Percentiles rank a stretch among this genome's conserved stretches.
Evolutionary conservation across 2,888 invertebrate species (phyloP).

Genomic region (Barypeithes pellucidus): DNA sequence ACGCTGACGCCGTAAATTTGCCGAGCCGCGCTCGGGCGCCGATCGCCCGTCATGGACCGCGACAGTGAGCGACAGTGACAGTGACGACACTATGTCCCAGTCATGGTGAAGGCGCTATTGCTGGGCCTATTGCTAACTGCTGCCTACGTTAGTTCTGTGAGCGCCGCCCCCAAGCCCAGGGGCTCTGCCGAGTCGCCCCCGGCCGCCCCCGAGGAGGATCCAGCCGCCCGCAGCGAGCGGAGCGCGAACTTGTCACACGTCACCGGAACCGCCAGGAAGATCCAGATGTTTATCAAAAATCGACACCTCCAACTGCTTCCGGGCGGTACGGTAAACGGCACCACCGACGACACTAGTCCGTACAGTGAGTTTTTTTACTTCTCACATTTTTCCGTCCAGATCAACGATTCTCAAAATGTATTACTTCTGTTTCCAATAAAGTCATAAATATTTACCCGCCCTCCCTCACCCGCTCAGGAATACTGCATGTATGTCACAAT

Average conservation of each 20-base stretch:
- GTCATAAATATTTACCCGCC: background rate
- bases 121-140: conserved; percentile 70
- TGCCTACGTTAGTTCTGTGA: conserved; percentile 69
- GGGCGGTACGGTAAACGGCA: conserved; percentile 90
- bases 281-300: conserved; percentile 89
- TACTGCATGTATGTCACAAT: background rate
- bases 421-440: background rate
- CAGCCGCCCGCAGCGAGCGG: conserved; percentile 76
- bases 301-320: conserved; percentile 87
- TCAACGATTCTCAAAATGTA: conserved; percentile 9
- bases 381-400: conserved; percentile 1
- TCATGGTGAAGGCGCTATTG: conserved; percentile 72
- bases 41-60: conserved; percentile 47
- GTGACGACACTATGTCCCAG: conserved; percentile 70
- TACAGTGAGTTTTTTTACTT: conserved; percentile 81
- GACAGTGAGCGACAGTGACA: conserved; percentile 64
- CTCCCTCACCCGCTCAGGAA: background rate
- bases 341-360: conserved; percentile 84
- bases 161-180: conserved; percentile 67
- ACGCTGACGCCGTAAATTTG: conserved; percentile 57
- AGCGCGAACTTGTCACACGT: conserved; percentile 88
- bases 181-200: conserved; percentile 60
- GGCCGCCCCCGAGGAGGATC: conserved; percentile 61
- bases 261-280: conserved; percentile 85
- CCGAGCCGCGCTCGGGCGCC: conserved; percentile 47